Evolutionary conservation across 2,888 invertebrate species (phyloP), one percentile per base, ranked within the genome.

Genomic region (Thymelicus lineola): DNA sequence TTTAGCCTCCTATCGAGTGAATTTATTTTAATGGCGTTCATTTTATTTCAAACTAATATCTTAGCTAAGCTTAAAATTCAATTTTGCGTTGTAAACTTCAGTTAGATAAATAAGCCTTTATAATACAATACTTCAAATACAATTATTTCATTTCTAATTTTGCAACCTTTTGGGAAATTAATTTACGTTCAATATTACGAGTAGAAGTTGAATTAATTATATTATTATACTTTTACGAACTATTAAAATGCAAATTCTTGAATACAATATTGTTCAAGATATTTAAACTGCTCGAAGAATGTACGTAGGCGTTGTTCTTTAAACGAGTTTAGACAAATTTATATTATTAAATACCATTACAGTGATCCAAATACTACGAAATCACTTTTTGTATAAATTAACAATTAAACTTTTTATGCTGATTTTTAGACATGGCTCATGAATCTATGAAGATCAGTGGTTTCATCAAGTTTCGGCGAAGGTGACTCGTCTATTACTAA

Each of bases 1-100:
- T 64, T 53, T 35, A 45, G 64, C 45, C 64, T 70, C 17, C 59
- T 59, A 53, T 59, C 64, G 64, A 64, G 64, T 53, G 70, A 64
- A 59, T 64, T 70, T 59, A 70, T 70, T 70, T 59, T 59, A 70
- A 58, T 42, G 42, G 17, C 1, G 10, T 28, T 20, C 57, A 28
- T 59, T 64, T 64, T 62, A 36, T 61, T 68, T 38, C 9, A 48
- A 48, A 59, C 7, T 36, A 7, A 58, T 38, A 50, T 17, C 50
- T 9, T 12, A 62, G 6, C 15, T 15, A 15, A 15, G 28, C 46
- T 48, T 55, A 14, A 55, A 55, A 55, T 55, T 55, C 14, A 55
- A 53, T 53, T 53, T 53, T 28, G 9, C 53, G 53, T 53, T 53
- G 12, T 42, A 42, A 42, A 12, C 12, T 53, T 53, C n/a, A 12